Base-by-base conservation (phyloP, 1,140 invertebrate genomes). In the Zelostemma sp. region DNA sequence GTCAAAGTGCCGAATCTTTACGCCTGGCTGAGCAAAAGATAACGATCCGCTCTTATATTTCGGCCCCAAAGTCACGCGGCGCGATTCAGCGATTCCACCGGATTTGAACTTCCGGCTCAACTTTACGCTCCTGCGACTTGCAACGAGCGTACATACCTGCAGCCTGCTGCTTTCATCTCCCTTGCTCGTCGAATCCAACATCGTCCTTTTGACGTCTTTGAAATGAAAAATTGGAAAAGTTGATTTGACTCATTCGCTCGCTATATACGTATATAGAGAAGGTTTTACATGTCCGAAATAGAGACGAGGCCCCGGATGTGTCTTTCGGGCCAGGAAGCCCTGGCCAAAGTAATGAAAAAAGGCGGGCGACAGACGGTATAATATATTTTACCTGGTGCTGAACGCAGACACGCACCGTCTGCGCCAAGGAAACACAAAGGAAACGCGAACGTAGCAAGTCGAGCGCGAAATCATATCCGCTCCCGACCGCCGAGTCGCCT, bases 391-490 rank as follows among this genome's bases (percentile, higher is more conserved):
- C n/a, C n/a, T n/a, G n/a, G n/a, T n/a, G n/a, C n/a, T n/a, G n/a
- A n/a, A n/a, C n/a, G n/a, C n/a, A n/a, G n/a, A n/a, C n/a, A n/a
- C n/a, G n/a, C n/a, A n/a, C n/a, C n/a, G n/a, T n/a, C n/a, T n/a
- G n/a, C n/a, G n/a, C n/a, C n/a, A n/a, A n/a, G n/a, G n/a, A n/a
- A n/a, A n/a, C n/a, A n/a, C n/a, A n/a, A n/a, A n/a, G n/a, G n/a
- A n/a, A n/a, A n/a, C n/a, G n/a, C n/a, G n/a, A n/a, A 81, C 77
- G 78, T 79, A 79, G 76, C 73, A 81, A 83, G 78, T 82, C 83
- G 80, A 82, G 76, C 82, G 81, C 81, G 81, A 83, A 85, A 84
- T 78, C 75, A 85, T 80, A 83, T 84, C 83, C 83, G 81, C 72
- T 77, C 70, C 70, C 66, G 57, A 25, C 68, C 71, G 65, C 47